phyloP scores from a whole-genome alignment of 2,888 invertebrate species.

The Cynaeus angustus region DNA sequence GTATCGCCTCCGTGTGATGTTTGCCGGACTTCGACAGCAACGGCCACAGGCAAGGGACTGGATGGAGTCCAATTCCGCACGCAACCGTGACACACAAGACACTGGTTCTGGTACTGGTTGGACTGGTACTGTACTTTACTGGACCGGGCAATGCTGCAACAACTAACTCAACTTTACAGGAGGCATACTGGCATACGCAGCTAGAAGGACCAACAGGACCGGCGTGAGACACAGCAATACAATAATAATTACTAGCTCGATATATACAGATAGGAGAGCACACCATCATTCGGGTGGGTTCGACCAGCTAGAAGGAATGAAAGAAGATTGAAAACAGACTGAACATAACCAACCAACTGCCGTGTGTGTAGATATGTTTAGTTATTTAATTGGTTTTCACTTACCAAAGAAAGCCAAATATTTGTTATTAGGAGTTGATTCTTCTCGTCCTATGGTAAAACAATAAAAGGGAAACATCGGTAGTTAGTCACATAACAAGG shows the following conservation, averaged over 20 bases:
- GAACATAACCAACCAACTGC: conserved; percentile 69
- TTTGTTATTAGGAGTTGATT: conserved; percentile 96
- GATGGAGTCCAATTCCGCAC: conserved; percentile 38
- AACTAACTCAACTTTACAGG: conserved; percentile 67
- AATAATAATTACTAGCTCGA: conserved; percentile 59
- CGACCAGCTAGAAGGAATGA: conserved; percentile 65
- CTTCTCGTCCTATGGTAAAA: conserved; percentile 93
- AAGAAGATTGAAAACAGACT: conserved; percentile 63
- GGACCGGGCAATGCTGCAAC: conserved; percentile 62
- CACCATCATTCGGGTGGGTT: conserved; percentile 65
- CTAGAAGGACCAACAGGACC: conserved; percentile 59
- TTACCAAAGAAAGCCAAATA: conserved; percentile 96
- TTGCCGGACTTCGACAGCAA: conserved; percentile 43
- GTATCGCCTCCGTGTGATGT: conserved; percentile 11
- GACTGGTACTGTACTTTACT: conserved; percentile 51
- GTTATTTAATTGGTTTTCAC: conserved; percentile 76
- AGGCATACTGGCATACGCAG: conserved; percentile 61
- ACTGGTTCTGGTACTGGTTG: conserved; percentile 48
- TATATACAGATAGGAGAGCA: conserved; percentile 58
- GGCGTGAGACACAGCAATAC: conserved; percentile 58
- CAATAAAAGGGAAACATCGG: conserved; percentile 82
- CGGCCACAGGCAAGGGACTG: conserved; percentile 45
- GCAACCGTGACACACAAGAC: conserved; percentile 46
- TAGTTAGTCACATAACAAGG: conserved; percentile 72
- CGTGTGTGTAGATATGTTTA: conserved; percentile 71